These are phyloP conservation scores for Psittacula derbiana DNA, from an alignment of 2,797 vertebrate genomes.

Conservation along the genomic window DNA sequence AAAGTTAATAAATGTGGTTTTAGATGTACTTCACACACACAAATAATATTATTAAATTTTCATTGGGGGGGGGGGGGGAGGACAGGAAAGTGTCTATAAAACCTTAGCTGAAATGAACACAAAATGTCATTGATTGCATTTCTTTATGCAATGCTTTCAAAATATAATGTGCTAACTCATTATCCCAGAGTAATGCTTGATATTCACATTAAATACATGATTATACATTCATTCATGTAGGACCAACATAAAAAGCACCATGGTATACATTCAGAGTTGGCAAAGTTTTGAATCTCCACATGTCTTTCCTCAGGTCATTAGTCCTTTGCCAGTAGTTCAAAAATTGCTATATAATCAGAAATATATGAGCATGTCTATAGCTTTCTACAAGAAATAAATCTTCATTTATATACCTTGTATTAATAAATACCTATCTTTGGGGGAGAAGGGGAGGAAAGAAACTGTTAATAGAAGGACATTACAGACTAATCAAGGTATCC, in stretches of 20 bases:
- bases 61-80: not conserved
- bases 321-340: conserved; percentile 9
- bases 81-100: not conserved
- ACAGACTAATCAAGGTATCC: conserved; percentile 54
- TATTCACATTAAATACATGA: not conserved
- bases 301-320: not conserved
- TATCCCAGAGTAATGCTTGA: not conserved
- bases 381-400: conserved; percentile 36
- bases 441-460: not conserved
- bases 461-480: not conserved
- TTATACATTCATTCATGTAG: not conserved
- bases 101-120: not conserved
- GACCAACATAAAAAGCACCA: not conserved
- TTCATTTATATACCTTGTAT: conserved; percentile 28
- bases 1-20: not conserved
- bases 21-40: not conserved
- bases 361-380: not conserved
- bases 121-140: not conserved
- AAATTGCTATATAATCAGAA: conserved; percentile 44
- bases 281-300: not conserved
- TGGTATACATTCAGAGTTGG: not conserved
- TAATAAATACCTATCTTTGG: conserved; percentile 40
- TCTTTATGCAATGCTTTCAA: not conserved
- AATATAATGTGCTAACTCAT: not conserved
- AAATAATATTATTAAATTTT: not conserved